These are phyloP conservation scores for Penaeus monodon DNA, from an alignment of 2,888 invertebrate genomes.

Conservation along the genomic window DNA sequence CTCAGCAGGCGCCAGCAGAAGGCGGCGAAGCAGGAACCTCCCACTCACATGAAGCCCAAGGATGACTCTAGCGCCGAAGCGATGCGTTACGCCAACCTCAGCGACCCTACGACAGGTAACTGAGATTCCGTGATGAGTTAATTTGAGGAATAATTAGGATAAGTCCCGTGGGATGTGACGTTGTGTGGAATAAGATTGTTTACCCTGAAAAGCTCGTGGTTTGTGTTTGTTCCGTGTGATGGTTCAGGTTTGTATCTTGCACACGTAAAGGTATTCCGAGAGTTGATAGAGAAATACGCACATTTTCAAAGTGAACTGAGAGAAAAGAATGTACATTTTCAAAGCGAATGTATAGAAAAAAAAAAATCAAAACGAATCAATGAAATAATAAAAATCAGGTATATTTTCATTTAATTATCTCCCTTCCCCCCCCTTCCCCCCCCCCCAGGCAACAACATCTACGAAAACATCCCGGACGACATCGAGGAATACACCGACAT, in stretches of 20 bases:
- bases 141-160: background rate
- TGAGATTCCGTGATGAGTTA: background rate
- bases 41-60: conserved; percentile 13
- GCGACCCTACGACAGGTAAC: conserved; percentile 57
- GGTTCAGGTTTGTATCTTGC: no score
- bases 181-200: no score
- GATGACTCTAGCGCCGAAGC: conserved; percentile 1
- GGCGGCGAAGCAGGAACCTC: conserved; percentile 19
- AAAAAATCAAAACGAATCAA: no score
- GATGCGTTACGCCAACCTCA: conserved; percentile 51
- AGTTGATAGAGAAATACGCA: no score
- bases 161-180: no score
- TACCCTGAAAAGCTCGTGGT: no score
- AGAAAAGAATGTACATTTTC: no score
- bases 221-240: no score
- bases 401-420: background rate
- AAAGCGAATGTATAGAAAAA: no score
- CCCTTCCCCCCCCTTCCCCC: background rate
- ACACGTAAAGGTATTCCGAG: no score
- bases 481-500: conserved; percentile 41
- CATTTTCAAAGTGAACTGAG: no score
- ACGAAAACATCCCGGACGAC: conserved; percentile 44
- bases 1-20: conserved; percentile 23
- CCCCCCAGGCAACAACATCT: conserved; percentile 45
- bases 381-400: background rate